phyloP scores from a whole-genome alignment of 2,797 vertebrate genomes.

The Danio choprae region DNA sequence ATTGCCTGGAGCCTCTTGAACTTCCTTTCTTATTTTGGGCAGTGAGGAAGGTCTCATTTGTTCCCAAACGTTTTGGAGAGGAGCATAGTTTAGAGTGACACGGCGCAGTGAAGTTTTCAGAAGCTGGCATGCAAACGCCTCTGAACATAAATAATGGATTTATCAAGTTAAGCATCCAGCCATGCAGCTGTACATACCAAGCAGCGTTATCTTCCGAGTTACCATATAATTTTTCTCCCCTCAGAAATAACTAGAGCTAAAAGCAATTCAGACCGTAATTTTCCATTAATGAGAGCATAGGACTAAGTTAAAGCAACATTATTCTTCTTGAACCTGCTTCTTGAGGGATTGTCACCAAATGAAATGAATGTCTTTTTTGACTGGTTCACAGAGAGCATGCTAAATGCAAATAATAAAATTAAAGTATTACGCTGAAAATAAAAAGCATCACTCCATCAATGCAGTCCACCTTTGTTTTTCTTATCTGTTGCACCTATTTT shows the following conservation, averaged over 20 bases:
- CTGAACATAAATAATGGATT: slow-evolving; percentile 46
- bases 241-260: not conserved
- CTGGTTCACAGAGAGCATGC: not conserved
- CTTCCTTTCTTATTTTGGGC: slow-evolving; percentile 34
- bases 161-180: slow-evolving; percentile 29
- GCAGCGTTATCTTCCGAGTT: slow-evolving; percentile 3
- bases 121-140: slow-evolving; percentile 34
- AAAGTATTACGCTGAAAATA: not conserved
- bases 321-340: not conserved
- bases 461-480: not conserved
- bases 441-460: too few species aligned
- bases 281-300: not conserved
- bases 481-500: not conserved
- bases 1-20: slow-evolving; percentile 8
- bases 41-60: slow-evolving; percentile 24
- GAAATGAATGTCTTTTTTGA: not conserved
- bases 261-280: not conserved
- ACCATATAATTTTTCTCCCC: not conserved
- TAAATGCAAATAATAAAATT: not conserved
- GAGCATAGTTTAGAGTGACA: slow-evolving; percentile 38
- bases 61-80: slow-evolving; percentile 30
- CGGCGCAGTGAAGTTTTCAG: slow-evolving; percentile 27
- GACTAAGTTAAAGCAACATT: not conserved
- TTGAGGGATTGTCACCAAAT: not conserved
- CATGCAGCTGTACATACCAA: slow-evolving; percentile 26